Evolutionary conservation across 2,888 invertebrate species (phyloP), one percentile per base, ranked within the genome.

Genomic region (Eilema sororculum): DNA sequence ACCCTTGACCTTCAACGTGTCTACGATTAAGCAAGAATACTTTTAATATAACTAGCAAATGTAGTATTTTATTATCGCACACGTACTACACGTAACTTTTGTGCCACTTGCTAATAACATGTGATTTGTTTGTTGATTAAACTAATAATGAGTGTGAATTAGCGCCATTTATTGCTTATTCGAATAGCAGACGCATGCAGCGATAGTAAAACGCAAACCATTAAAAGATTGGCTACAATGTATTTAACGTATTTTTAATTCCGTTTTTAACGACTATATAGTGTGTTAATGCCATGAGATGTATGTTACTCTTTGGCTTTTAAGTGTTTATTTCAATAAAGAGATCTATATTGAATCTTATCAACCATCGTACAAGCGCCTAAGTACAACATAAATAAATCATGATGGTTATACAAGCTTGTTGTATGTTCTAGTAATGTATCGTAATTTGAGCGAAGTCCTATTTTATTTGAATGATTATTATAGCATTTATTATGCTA

Each of bases 151-250:
- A 33, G 56, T 61, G 61, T 37, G n/a, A 65, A 56, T 61, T 46
- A 61, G 10, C 61, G 22, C 61, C 24, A 67, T 56, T 67, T 52
- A 30, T 28, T 52, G 52, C 22, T 41, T 57, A 37, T 63, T 25
- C 57, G 3, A 37, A 37, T 37, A 33, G 62, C 68, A 68, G 63
- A 57, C 63, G 68, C 57, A 24, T 62, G 41, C 30, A 25, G 20
- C 37, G 41, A 62, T 41, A 24, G 41, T 62, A 25, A 62, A 62
- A 62, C 25, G 37, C n/a, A 3, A 25, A 24, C 62, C 16, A 16
- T 9, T 41, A 24, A 41, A 24, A 41, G 24, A 41, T 41, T 24
- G 25, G 25, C 20, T 62, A 41, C 62, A 25, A 62, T 20, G 24
- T 62, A 62, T 41, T 20, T 24, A 22, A 25, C 52, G 3, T 16